Evolutionary conservation across 2,113 vertebrate species (phyloP).

Genomic region (Pseudonaja textilis): DNA sequence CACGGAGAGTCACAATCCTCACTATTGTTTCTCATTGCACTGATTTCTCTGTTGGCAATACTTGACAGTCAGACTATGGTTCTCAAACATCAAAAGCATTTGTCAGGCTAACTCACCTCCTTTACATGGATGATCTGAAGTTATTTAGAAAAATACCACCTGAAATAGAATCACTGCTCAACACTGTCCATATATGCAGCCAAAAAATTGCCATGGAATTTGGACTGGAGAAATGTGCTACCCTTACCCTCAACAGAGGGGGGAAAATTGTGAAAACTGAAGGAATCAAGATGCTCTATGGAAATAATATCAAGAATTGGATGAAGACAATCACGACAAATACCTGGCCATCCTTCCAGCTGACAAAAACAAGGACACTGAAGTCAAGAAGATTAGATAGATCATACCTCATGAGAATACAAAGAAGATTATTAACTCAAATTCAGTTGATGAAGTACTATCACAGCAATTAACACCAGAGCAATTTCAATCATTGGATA

Average conservation of each 20-base stretch:
- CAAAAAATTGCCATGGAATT: background rate
- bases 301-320: background rate
- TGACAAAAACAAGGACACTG: background rate
- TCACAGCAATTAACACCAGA: background rate
- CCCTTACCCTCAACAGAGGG: background rate
- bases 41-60: background rate
- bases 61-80: background rate
- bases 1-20: background rate
- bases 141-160: background rate
- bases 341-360: background rate
- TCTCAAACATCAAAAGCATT: background rate
- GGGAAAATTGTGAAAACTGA: background rate
- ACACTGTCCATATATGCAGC: background rate
- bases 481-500: background rate
- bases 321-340: background rate
- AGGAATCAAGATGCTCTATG: background rate
- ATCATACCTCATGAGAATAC: background rate
- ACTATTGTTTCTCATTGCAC: background rate
- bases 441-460: background rate
- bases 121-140: background rate
- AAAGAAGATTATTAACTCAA: background rate
- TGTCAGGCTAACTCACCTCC: background rate
- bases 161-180: background rate
- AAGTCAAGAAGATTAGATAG: background rate
- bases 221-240: background rate